phyloP scores from a whole-genome alignment of 2,888 invertebrate species.

The Campoplex capitator region DNA sequence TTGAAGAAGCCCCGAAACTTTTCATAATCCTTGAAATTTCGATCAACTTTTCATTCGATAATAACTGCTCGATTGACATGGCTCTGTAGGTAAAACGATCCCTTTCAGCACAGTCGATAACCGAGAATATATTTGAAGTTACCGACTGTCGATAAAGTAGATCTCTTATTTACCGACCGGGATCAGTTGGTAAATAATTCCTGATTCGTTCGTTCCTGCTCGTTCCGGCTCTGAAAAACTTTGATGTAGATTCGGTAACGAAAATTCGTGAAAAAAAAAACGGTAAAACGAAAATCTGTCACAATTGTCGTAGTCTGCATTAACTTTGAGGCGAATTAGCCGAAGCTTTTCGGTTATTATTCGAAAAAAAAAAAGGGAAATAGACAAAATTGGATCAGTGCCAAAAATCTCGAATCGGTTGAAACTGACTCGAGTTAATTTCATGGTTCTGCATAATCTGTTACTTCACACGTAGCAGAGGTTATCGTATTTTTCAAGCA shows the following conservation, averaged over 20 bases:
- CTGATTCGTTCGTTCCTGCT: neutral
- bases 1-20: neutral
- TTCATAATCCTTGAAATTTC: neutral
- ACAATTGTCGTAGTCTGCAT: neutral
- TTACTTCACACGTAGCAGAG: conserved; percentile 1
- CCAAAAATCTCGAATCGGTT: neutral
- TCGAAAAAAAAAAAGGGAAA: neutral
- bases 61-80: neutral
- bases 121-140: neutral
- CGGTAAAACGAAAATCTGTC: neutral
- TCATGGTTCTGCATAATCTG: neutral
- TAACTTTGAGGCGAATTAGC: neutral
- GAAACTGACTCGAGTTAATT: neutral
- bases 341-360: neutral
- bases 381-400: neutral
- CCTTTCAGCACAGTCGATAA: neutral
- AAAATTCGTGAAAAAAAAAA: neutral
- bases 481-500: conserved; percentile 27
- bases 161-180: neutral
- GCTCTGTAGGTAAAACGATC: conserved; percentile 5
- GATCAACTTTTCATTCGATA: neutral
- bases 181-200: neutral
- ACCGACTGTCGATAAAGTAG: conserved; percentile 21
- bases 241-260: neutral
- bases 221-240: neutral